These are phyloP conservation scores for Anneissia japonica DNA, from an alignment of 35 echinoderm and acorn worm genomes.

Conservation along the genomic window DNA sequence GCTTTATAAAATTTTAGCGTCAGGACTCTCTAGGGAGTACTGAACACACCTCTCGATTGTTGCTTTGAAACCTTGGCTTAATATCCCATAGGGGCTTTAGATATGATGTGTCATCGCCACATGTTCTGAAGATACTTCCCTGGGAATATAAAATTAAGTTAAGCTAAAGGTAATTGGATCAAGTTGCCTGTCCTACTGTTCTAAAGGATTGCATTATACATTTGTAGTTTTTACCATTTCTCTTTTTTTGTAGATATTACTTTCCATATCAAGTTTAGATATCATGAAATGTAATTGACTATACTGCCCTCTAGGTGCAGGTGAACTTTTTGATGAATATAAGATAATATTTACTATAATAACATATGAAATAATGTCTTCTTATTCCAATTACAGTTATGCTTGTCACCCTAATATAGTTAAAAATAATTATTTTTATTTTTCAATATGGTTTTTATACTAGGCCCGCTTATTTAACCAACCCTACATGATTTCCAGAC, in stretches of 20 bases:
- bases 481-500: conserved; percentile 33
- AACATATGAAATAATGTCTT: too few relatives aligned
- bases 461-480: conserved; percentile 51
- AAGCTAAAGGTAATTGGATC: not conserved
- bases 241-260: too few relatives aligned
- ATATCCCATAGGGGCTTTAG: not conserved
- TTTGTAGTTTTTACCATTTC: too few relatives aligned
- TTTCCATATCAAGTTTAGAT: too few relatives aligned
- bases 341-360: too few relatives aligned
- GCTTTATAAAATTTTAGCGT: not conserved
- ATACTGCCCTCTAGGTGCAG: not conserved
- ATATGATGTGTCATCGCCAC: not conserved
- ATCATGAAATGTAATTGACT: too few relatives aligned
- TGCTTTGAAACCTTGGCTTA: not conserved
- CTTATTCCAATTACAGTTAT: too few relatives aligned
- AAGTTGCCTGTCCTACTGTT: not conserved
- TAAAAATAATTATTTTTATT: not conserved
- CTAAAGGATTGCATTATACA: not conserved
- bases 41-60: not conserved
- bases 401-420: not conserved
- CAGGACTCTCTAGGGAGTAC: not conserved
- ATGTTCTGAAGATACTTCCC: not conserved
- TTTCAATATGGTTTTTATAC: too few relatives aligned
- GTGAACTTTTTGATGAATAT: not conserved
- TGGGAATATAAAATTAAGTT: not conserved